Conservation (phyloP, 92 coral and sea anemone species). For the Zoanthus sociatus region DNA sequence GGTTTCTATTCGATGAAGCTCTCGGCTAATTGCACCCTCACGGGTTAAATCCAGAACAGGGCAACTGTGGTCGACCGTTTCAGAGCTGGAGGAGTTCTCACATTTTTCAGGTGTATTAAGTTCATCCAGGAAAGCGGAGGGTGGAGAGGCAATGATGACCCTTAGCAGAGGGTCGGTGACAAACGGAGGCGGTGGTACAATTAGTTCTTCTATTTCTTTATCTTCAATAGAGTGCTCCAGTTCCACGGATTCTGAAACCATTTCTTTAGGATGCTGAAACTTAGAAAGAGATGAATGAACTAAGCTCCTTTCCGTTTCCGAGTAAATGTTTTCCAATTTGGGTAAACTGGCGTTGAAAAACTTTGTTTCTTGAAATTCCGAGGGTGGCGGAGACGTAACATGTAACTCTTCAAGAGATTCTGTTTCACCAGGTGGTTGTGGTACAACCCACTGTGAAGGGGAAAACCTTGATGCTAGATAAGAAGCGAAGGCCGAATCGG, state of each 20-base stretch:
- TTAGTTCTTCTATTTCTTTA: conserved; percentile 61
- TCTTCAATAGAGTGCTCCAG: conserved; percentile 49
- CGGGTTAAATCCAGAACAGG: neutral
- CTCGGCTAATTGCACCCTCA: conserved; percentile 45
- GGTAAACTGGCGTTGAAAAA: conserved; percentile 3
- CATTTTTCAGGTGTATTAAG: neutral
- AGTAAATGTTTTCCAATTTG: neutral
- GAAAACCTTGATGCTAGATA: conserved; percentile 53
- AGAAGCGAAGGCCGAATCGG: conserved; percentile 3
- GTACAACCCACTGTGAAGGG: conserved; percentile 77
- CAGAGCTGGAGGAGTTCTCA: neutral
- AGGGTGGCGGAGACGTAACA: conserved; percentile 79
- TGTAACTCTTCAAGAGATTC: conserved; percentile 70
- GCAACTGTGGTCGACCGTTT: neutral
- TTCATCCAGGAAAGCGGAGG: conserved; percentile 30
- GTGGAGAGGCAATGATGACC: conserved; percentile 37
- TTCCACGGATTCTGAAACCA: conserved; percentile 24
- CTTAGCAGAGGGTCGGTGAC: conserved; percentile 31
- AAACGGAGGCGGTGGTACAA: conserved; percentile 83
- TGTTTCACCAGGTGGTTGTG: conserved; percentile 78
- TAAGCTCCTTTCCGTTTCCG: conserved; percentile 2
- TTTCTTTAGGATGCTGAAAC: conserved; percentile 21
- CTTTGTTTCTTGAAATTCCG: conserved; percentile 32
- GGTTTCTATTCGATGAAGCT: conserved; percentile 33
- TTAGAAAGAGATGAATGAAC: neutral